Percentiles rank a stretch among this genome's conserved stretches.
phyloP scores from a whole-genome alignment of 1,140 invertebrate genomes.

The Calosoma granatense region DNA sequence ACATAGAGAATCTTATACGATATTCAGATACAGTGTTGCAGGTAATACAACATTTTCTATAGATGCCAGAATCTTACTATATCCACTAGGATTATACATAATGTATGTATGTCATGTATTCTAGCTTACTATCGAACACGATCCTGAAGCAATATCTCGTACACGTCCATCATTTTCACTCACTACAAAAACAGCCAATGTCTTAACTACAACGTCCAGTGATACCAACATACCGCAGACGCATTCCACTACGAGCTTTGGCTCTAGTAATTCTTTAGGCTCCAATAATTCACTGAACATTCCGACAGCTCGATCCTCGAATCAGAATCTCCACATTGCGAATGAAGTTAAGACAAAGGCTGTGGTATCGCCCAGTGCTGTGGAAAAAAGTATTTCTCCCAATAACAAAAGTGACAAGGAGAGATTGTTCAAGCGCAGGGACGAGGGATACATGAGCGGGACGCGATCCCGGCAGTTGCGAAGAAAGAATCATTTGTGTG shows the following conservation, averaged over 20 bases:
- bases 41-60: too few relatives aligned
- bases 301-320: not conserved
- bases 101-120: slow-evolving; percentile 12
- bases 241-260: slow-evolving; percentile 16
- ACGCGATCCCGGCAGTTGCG: slow-evolving; percentile 38
- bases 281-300: slow-evolving; percentile 12
- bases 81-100: not conserved
- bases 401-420: slow-evolving; percentile 42
- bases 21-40: slow-evolving; percentile 64
- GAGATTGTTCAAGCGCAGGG: slow-evolving; percentile 55
- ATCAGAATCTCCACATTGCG: not conserved
- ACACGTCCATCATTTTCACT: slow-evolving; percentile 35
- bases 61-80: slow-evolving; percentile 8
- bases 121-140: slow-evolving; percentile 79
- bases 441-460: slow-evolving; percentile 41
- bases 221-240: slow-evolving; percentile 32
- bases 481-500: slow-evolving; percentile 30
- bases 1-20: slow-evolving; percentile 64
- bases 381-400: not conserved
- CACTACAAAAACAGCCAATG: slow-evolving; percentile 25
- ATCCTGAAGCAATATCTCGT: slow-evolving; percentile 59
- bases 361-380: not conserved
- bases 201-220: slow-evolving; percentile 28
- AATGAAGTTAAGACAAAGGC: not conserved
- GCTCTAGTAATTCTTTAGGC: slow-evolving; percentile 16